These are phyloP conservation scores for Masticophis lateralis DNA, from an alignment of 2,797 vertebrate genomes.

Conservation along the genomic window DNA sequence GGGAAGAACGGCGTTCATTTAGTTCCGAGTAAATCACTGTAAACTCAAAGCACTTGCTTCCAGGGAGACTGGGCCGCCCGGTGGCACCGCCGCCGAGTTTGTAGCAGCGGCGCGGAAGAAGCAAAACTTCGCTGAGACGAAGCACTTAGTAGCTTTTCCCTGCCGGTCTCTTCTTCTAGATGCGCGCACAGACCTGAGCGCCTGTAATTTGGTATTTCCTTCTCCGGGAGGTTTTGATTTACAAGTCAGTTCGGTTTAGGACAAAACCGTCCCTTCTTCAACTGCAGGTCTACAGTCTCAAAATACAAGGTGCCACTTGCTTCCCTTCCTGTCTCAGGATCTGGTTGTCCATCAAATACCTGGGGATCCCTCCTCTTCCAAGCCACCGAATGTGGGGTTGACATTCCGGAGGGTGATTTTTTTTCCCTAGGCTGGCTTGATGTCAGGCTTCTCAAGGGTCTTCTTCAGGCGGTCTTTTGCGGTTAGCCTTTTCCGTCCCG, in stretches of 20 bases:
- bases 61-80: neutral
- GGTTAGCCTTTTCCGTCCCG: neutral
- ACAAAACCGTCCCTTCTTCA: neutral
- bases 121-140: neutral
- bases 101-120: slow-evolving; percentile 52
- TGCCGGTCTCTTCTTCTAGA: neutral
- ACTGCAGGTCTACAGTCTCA: neutral
- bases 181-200: neutral
- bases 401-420: neutral
- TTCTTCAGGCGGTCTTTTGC: neutral
- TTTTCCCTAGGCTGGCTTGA: neutral
- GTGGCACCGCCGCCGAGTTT: slow-evolving; percentile 62
- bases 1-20: neutral
- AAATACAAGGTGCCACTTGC: neutral
- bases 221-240: neutral
- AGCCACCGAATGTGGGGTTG: neutral
- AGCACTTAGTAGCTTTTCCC: neutral
- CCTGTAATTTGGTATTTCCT: neutral
- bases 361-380: neutral
- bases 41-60: neutral
- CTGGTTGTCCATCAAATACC: neutral
- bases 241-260: neutral
- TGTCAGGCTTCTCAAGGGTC: neutral
- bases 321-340: neutral
- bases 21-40: neutral